phyloP scores from a whole-genome alignment of 2,888 invertebrate species.

The Dasysyrphus albostriatus region DNA sequence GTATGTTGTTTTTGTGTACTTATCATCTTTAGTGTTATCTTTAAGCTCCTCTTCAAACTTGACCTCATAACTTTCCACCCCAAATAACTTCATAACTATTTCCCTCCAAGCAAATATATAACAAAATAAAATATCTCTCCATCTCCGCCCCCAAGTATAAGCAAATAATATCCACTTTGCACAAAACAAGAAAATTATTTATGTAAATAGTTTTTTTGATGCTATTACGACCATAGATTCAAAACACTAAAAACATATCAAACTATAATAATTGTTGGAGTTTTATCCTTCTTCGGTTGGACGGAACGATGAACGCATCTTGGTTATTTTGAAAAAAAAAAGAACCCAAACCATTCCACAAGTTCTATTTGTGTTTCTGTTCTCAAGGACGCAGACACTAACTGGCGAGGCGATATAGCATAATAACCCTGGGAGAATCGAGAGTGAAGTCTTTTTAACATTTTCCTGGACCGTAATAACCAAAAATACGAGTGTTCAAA shows the following conservation, averaged over 20 bases:
- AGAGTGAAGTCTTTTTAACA: conserved; percentile 1
- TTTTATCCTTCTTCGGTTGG: conserved; percentile 1
- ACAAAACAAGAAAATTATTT: conserved; percentile 28
- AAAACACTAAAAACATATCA: conserved; percentile 32
- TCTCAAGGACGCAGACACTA: conserved; percentile 16
- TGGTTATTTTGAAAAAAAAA: background rate
- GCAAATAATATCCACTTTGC: conserved; percentile 23
- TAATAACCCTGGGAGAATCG: background rate
- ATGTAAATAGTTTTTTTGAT: conserved; percentile 42
- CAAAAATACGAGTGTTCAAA: conserved; percentile 48
- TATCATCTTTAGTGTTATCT: too few relatives aligned
- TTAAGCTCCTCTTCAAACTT: too few relatives aligned
- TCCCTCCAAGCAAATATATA: background rate
- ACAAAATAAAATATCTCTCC: background rate
- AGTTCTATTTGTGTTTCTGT: background rate
- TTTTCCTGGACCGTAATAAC: conserved; percentile 40
- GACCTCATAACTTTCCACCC: background rate
- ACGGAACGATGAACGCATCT: conserved; percentile 16
- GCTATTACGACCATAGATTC: conserved; percentile 31
- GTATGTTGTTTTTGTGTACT: too few relatives aligned
- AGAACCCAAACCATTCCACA: background rate
- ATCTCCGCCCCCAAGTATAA: background rate
- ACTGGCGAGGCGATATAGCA: background rate
- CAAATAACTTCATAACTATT: conserved; percentile 10
- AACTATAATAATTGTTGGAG: conserved; percentile 23